Conservation (phyloP, 2,113 vertebrate genomes). For the Dasyprocta punctata region DNA sequence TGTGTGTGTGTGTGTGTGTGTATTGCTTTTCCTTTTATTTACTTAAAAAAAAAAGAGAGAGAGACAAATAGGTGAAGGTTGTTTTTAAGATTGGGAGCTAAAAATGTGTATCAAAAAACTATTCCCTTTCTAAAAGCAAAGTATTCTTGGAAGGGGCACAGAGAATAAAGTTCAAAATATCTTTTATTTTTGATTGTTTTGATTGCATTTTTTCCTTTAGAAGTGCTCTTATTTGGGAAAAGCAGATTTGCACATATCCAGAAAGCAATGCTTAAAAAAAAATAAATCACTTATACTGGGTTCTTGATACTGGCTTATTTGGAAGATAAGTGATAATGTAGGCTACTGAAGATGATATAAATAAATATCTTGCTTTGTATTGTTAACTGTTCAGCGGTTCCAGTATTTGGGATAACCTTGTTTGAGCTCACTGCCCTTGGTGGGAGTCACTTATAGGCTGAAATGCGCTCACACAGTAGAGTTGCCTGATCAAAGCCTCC, state of each 20-base stretch:
- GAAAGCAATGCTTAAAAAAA: slow-evolving; percentile 44
- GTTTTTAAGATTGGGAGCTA: slow-evolving; percentile 50
- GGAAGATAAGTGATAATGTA: slow-evolving; percentile 50
- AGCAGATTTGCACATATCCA: slow-evolving; percentile 28
- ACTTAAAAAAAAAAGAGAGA: not conserved
- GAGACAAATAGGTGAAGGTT: slow-evolving; percentile 53
- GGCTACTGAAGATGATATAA: not conserved
- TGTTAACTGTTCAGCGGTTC: slow-evolving; percentile 39
- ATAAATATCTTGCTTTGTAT: slow-evolving; percentile 3
- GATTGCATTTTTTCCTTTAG: slow-evolving; percentile 25
- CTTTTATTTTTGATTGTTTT: slow-evolving; percentile 53
- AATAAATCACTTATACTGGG: slow-evolving; percentile 13
- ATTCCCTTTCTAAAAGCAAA: slow-evolving; percentile 72
- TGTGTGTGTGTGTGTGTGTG: not conserved
- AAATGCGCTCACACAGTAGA: not conserved
- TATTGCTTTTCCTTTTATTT: slow-evolving; percentile 66
- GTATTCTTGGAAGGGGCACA: not conserved
- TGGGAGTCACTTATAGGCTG: slow-evolving; percentile 54
- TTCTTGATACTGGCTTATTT: slow-evolving; percentile 50
- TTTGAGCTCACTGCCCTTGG: slow-evolving; percentile 47
- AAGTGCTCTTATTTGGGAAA: slow-evolving; percentile 54
- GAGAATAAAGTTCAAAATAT: slow-evolving; percentile 48
- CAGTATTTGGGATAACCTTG: slow-evolving; percentile 36
- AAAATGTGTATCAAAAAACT: slow-evolving; percentile 68
- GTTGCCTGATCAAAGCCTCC: slow-evolving; percentile 52